Base-by-base conservation (phyloP, 1,140 invertebrate species). In the Ylistrum balloti region DNA sequence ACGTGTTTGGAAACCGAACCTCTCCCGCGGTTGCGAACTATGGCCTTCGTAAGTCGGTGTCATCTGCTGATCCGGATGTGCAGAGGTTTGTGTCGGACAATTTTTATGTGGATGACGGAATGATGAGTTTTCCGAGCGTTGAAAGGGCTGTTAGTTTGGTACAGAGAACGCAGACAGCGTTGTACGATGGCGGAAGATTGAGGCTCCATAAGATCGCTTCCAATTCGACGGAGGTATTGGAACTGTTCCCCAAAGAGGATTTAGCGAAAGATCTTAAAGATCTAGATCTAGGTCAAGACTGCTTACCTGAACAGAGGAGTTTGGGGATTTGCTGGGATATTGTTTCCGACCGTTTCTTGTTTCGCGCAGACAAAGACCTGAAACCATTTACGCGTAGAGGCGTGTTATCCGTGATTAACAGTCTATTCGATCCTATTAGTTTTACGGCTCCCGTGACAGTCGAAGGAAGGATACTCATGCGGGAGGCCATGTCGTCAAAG, bases 371-470 rank as follows among this genome's bases (percentile, higher is more conserved):
- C 85, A n/a, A 38, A 35, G 2, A 85, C 33, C 33, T 11, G 17
- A 92, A 91, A 86, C 88, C 92, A 28, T 85, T 86, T 33, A 92
- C 85, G 1, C 87, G 92, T 15, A 45, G 91, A 41, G 92, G 92
- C 20, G 74, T 94, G 33, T 41, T 93, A 0, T 92, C 93, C 5
- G 91, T 88, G 0, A 87, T 94, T 5, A 90, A 90, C 15, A 89
- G 87, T 28, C 32, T 93, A 5, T 94, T 88, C 45, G 92, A 94
- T 56, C 92, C 93, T 11, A 33, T 93, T 28, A 92, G 93, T 9
- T 93, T 93, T 45, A 11, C 88, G 0, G 90, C 93, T 17, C 89
- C 91, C 0, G 41, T 93, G 0, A 88, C 90, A 15, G 34, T 94
- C 11, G 28, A 90, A 86, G 93, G 92, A 7, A 94, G 92, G 33